phyloP scores from a whole-genome alignment of 2,797 vertebrate genomes.

The Acanthornis magna region DNA sequence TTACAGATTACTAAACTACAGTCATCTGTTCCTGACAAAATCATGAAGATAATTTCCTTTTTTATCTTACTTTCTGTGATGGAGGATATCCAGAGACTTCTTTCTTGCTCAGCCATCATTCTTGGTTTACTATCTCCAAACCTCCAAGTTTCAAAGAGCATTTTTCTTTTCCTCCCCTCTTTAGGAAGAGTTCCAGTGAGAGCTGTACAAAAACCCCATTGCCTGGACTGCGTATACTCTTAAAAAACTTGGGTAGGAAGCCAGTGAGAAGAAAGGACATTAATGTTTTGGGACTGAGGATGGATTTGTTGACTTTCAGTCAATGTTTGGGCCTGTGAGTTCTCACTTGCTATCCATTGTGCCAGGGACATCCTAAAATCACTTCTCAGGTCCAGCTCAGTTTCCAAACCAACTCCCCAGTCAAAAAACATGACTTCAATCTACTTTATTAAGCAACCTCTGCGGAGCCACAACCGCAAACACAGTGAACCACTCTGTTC shows the following conservation, averaged over 20 bases:
- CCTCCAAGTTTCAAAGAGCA: background rate
- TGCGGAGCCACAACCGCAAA: rapidly evolving
- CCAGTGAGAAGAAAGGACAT: background rate
- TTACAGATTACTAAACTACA: background rate
- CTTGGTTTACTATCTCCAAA: background rate
- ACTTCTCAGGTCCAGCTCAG: background rate
- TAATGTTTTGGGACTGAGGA: background rate
- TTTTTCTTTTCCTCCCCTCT: background rate
- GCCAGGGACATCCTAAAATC: background rate
- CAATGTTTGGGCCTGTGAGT: background rate
- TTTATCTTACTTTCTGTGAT: slow-evolving; percentile 6
- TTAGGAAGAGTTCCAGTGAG: background rate
- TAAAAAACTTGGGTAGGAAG: background rate
- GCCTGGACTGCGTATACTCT: background rate
- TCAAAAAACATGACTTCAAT: background rate
- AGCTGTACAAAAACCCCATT: background rate
- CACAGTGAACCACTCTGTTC: background rate
- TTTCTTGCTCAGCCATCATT: background rate
- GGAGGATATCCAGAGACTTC: background rate
- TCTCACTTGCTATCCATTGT: background rate
- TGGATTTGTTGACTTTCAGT: background rate
- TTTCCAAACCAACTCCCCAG: background rate
- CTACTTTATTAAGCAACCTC: background rate
- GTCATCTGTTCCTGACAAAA: slow-evolving; percentile 1
- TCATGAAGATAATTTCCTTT: background rate